Evolutionary conservation across 2,797 vertebrate species (phyloP).

Genomic region (Microctenopoma steveboyesi): DNA sequence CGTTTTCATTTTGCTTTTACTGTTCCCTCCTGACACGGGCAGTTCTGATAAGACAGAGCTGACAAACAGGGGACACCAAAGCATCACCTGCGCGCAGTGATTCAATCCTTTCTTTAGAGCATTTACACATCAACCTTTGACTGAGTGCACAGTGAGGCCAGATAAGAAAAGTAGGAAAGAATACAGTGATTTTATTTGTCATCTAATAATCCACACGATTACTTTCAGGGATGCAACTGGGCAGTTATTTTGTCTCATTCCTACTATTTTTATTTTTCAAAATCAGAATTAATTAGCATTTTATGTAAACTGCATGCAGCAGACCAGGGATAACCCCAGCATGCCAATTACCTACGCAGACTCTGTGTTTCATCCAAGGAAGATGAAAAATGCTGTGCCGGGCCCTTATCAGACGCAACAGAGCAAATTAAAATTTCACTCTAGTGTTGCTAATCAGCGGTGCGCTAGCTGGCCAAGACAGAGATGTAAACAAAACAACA

Average conservation of each 20-base stretch:
- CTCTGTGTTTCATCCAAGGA: slow-evolving; percentile 76
- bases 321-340: slow-evolving; percentile 76
- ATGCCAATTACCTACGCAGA: slow-evolving; percentile 82
- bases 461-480: slow-evolving; percentile 67
- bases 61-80: slow-evolving; percentile 75
- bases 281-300: slow-evolving; percentile 78
- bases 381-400: slow-evolving; percentile 76
- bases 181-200: slow-evolving; percentile 67
- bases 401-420: slow-evolving; percentile 81
- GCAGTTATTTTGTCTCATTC: slow-evolving; percentile 39
- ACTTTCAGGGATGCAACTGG: slow-evolving; percentile 56
- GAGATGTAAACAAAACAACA: slow-evolving; percentile 81
- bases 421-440: slow-evolving; percentile 85
- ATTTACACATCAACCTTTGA: slow-evolving; percentile 82
- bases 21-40: slow-evolving; percentile 48
- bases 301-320: slow-evolving; percentile 72
- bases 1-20: slow-evolving; percentile 59
- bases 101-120: slow-evolving; percentile 74
- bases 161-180: slow-evolving; percentile 30
- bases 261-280: slow-evolving; percentile 56
- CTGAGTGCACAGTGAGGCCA: slow-evolving; percentile 48
- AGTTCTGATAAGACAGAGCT: slow-evolving; percentile 50
- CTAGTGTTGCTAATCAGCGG: slow-evolving; percentile 80
- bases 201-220: slow-evolving; percentile 61
- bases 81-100: slow-evolving; percentile 63